Conservation (phyloP, 2,797 vertebrate genomes). For the Silurus aristotelis region DNA sequence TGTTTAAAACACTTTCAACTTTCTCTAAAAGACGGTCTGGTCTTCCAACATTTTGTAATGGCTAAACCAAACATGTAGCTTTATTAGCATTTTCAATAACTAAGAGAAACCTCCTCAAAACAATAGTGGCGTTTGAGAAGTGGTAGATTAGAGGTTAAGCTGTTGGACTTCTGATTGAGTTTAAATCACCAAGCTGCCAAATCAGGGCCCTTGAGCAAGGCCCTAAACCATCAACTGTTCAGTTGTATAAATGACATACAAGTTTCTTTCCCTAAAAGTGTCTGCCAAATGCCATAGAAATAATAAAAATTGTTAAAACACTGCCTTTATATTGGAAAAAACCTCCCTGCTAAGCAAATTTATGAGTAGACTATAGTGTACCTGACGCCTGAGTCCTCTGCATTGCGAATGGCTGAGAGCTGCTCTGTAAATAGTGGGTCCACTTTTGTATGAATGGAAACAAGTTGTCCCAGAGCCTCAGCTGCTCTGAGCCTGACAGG, state of each 20-base stretch:
- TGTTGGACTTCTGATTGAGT: no score
- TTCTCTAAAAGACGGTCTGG: neutral
- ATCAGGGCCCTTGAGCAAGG: no score
- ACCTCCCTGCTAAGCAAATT: neutral
- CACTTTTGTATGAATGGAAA: constrained; percentile 94
- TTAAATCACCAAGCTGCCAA: no score
- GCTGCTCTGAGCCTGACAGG: constrained; percentile 91
- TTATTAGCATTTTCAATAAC: neutral
- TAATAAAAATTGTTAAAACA: neutral
- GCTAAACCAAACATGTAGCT: neutral
- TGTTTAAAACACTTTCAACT: neutral
- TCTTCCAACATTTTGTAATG: neutral
- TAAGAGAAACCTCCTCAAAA: neutral
- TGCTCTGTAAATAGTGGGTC: constrained; percentile 95
- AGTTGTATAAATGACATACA: no score
- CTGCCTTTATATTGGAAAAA: neutral
- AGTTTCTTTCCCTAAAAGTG: no score
- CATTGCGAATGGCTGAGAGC: constrained; percentile 86
- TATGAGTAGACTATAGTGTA: constrained; percentile 53
- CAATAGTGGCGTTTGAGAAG: neutral
- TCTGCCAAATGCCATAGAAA: neutral
- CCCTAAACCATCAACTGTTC: no score
- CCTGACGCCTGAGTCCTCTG: constrained; percentile 94
- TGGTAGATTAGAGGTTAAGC: no score
- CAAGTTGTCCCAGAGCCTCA: constrained; percentile 91